Conservation (phyloP, 2,888 invertebrate genomes). For the Zaprionus obscuricornis region DNA sequence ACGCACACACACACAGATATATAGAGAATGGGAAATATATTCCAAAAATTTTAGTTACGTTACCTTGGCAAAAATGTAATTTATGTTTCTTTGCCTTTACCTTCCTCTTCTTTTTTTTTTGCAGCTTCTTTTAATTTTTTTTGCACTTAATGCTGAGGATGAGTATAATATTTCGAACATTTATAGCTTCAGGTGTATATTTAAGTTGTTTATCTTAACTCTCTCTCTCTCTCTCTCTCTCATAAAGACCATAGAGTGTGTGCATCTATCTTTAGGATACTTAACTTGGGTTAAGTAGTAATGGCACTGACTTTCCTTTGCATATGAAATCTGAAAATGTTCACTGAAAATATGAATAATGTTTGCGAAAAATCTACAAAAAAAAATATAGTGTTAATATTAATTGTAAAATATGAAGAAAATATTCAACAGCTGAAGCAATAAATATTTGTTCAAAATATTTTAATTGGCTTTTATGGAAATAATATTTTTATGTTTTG, state of each 20-base stretch:
- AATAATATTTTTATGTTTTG: too few relatives aligned
- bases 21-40: too few relatives aligned
- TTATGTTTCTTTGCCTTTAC: slow-evolving; percentile 24
- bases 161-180: slow-evolving; percentile 16
- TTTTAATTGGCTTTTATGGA: too few relatives aligned
- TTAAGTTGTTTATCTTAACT: background rate
- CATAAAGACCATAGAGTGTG: background rate
- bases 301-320: background rate
- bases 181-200: slow-evolving; percentile 1
- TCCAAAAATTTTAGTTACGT: slow-evolving; percentile 1
- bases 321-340: background rate
- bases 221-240: background rate
- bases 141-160: slow-evolving; percentile 2
- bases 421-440: too few relatives aligned
- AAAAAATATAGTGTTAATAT: too few relatives aligned
- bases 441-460: too few relatives aligned
- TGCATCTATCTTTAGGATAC: slow-evolving; percentile 3
- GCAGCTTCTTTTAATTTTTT: too few relatives aligned
- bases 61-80: slow-evolving; percentile 34
- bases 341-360: background rate
- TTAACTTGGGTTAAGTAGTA: too few relatives aligned
- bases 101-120: slow-evolving; percentile 5
- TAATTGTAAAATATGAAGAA: too few relatives aligned
- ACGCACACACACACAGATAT: slow-evolving; percentile 8
- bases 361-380: too few relatives aligned